Evolutionary conservation across 2,797 vertebrate species (phyloP), one percentile per base, ranked within the genome.

Genomic region (Eremophila alpestris): DNA sequence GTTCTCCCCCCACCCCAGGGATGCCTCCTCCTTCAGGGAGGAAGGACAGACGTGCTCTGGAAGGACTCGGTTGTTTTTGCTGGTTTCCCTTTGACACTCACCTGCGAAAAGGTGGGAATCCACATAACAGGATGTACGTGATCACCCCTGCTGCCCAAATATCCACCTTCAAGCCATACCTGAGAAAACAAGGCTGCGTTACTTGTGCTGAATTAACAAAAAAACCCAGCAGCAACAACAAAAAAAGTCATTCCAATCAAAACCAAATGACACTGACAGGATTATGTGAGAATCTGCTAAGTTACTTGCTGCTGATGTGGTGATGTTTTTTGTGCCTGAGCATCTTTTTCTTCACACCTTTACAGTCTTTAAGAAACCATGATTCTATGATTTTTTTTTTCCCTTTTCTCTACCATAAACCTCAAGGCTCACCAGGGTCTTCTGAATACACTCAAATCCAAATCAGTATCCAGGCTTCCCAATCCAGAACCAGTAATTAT

Each of bases 141-240:
- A 99, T 99, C 97, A 99, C 99, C 3, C 99, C 99, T 18, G 99
- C 99, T 11, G 99, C 99, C 99, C 99, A 99, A 82, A 99, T 97
- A 89, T 99, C 99, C 97, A 99, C 99, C 97, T 99, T 99, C 96
- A 99, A 97, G 78, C 99, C 99, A 0, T 99, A 99, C 9, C 99
- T 99, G 96, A 68, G 60, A 56, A 97, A 90, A 96, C 21, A 91
- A 73, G 58, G 52, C 36, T 15, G 8, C 5, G 27, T 96, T 60
- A 95, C 21, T 94, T 63, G 23, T n/a, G 64, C 13, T 70, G 46
- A 23, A 40, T 73, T 59, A 5, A 40, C 71, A 58, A 38, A 3
- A 40, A 38, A 38, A 38, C 38, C 38, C 38, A 19, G 13, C 8
- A 27, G 14, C 56, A 69, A n/a, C 8, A 48, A 11, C 4, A 7